Conservation (phyloP, 2,888 invertebrate genomes). For the Copidosoma aretas region DNA sequence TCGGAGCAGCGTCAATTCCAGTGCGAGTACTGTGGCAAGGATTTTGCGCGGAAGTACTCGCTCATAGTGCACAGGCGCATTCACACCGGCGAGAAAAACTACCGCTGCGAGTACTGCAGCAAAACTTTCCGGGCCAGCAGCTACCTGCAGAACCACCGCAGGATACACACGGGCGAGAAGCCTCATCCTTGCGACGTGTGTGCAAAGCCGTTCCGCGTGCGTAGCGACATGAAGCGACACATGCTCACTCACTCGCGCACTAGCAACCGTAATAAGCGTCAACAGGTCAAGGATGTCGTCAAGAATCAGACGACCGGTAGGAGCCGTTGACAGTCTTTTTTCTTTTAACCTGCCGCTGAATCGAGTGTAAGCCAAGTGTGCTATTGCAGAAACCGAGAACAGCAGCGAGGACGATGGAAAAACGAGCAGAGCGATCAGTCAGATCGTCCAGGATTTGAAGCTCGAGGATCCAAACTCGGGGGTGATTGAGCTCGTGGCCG, state of each 20-base stretch:
- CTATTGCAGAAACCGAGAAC: slow-evolving; percentile 8
- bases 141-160: slow-evolving; percentile 82
- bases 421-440: slow-evolving; percentile 51
- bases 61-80: slow-evolving; percentile 84
- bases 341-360: not conserved
- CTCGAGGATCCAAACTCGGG: slow-evolving; percentile 54
- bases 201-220: slow-evolving; percentile 81
- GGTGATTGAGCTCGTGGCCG: slow-evolving; percentile 52
- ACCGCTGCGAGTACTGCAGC: slow-evolving; percentile 82
- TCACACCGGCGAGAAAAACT: slow-evolving; percentile 87
- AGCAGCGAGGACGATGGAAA: slow-evolving; percentile 42
- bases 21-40: slow-evolving; percentile 88
- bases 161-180: slow-evolving; percentile 85
- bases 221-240: slow-evolving; percentile 84
- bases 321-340: not conserved
- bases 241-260: slow-evolving; percentile 71
- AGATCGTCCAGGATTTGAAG: slow-evolving; percentile 57
- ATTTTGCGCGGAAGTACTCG: slow-evolving; percentile 87
- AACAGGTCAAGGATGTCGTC: slow-evolving; percentile 50
- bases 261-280: slow-evolving; percentile 48
- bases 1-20: slow-evolving; percentile 82
- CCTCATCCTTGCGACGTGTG: slow-evolving; percentile 79
- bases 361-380: not conserved
- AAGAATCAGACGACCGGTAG: slow-evolving; percentile 29
- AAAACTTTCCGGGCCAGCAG: slow-evolving; percentile 87